Evolutionary conservation across 1,140 invertebrate genomes (phyloP), one percentile per base, ranked within the genome.

Genomic region (Hylaeus volcanicus): DNA sequence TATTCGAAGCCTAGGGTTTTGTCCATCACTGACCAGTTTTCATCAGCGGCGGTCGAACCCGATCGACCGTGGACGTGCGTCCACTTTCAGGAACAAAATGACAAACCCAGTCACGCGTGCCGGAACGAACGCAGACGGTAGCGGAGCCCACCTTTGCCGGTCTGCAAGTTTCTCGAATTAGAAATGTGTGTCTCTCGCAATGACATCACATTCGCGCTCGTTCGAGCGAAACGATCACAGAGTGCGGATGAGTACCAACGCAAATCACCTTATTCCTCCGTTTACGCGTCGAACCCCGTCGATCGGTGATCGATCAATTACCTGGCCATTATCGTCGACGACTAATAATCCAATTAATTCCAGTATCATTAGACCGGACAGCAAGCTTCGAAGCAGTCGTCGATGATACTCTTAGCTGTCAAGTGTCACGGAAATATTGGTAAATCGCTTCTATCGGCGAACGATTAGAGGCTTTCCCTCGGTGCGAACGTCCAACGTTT

Each of bases 131-230:
- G 78, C 41, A 14, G 12, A 45, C 51, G 26, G 15, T 37, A 53
- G 61, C 11, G 12, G 61, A 53, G 15, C 39, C 45, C 2, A 5
- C 11, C 51, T 60, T 37, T 14, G n/a, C 15, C 11, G n/a, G 51
- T 37, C 26, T 51, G 77, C 53, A n/a, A 65, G 78, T 79, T 79
- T 75, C 78, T 80, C 78, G 78, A 80, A 74, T 80, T 80, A 80
- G 78, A 80, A 80, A 80, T 66, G 78, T n/a, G 63, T 68, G 71
- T 66, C 55, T 60, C 53, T 48, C 55, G 45, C 53, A 45, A 48
- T 74, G 78, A 74, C 78, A 80, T 80, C 78, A 74, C 48, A 74
- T 53, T 43, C 70, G 53, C 37, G 72, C 3, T 53, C 45, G 51
- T 68, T 80, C 43, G 61, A 74, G 72, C 15, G 72, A 12, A 45